Base-by-base conservation (phyloP, 1,140 invertebrate genomes). In the Atta texana region DNA sequence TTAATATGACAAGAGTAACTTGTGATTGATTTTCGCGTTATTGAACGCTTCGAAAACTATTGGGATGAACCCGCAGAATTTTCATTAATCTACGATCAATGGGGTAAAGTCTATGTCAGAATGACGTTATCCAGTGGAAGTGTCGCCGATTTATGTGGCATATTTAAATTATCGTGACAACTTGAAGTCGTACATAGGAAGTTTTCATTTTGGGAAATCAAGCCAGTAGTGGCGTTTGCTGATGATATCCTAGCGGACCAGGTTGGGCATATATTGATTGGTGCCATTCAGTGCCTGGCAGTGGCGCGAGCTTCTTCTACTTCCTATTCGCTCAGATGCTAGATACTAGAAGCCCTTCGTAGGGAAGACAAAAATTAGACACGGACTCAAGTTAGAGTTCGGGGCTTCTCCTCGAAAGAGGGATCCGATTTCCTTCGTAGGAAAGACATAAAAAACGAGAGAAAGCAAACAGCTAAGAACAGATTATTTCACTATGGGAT, bases 221-320 rank as follows among this genome's bases (percentile, higher is more conserved):
- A 72, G 55, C 57, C 39, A 44, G 51, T 39, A 59, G 57, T 53
- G 51, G 51, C 68, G 28, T 76, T 69, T 24, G 76, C 12, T 53
- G 24, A 44, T 82, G 85, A 75, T 88, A 77, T 88, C n/a, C 61
- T 75, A 61, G 34, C 76, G 55, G 49, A 89, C n/a, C 39, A 51
- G 57, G 55, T 86, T 85, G 61, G 69, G 86, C 82, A 86, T 88
- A 86, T 76, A 94, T 94, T 90, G 94, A 94, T 94, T 94, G 90
- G 93, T 94, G 89, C 93, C 93, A 88, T 93, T 89, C 92, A 89
- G 93, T 94, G 87, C 93, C 94, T 94, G 93, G 93, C 92, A 82
- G 89, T 92, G 89, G 66, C 68, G 81, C 75, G 72, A 80, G 72
- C 87, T 90, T 89, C 91, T 92, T 92, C 91, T 91, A 74, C 34